phyloP scores from a whole-genome alignment of 2,888 invertebrate genomes.

The Chydorus sphaericus region DNA sequence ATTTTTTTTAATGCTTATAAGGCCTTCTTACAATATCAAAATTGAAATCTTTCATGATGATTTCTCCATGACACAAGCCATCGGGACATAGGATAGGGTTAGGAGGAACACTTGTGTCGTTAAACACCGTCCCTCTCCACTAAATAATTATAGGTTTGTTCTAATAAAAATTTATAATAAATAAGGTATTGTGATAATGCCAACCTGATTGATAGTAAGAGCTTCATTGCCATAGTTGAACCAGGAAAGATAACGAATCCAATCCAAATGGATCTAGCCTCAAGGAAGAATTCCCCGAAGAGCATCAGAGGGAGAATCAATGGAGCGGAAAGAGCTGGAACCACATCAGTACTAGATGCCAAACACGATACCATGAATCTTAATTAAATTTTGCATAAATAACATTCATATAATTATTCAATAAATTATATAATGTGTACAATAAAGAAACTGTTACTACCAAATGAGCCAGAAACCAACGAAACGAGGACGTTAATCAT shows the following conservation, averaged over 20 bases:
- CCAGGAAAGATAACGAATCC: too few relatives aligned
- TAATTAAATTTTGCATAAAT: too few relatives aligned
- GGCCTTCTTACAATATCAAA: slow-evolving; percentile 54
- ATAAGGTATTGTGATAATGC: not conserved
- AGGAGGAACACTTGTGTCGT: not conserved
- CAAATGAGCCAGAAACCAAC: too few relatives aligned
- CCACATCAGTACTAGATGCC: slow-evolving; percentile 69
- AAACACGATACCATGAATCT: slow-evolving; percentile 83
- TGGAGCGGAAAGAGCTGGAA: slow-evolving; percentile 78
- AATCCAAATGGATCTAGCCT: too few relatives aligned
- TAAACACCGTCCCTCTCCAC: not conserved
- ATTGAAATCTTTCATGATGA: slow-evolving; percentile 60
- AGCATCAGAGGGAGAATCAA: slow-evolving; percentile 83
- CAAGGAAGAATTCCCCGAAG: slow-evolving; percentile 91
- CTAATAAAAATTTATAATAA: not conserved
- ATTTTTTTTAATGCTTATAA: too few relatives aligned
- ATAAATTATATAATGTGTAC: slow-evolving; percentile 4
- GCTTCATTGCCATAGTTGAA: slow-evolving; percentile 81
- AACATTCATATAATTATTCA: too few relatives aligned
- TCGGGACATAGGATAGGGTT: too few relatives aligned
- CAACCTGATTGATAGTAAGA: slow-evolving; percentile 58
- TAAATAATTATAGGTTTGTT: too few relatives aligned
- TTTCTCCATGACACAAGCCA: slow-evolving; percentile 38
- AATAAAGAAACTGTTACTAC: too few relatives aligned
- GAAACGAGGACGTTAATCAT: too few relatives aligned